Evolutionary conservation across 2,888 invertebrate species (phyloP), one percentile per base, ranked within the genome.

Genomic region (Stenchaetothrips biformis): DNA sequence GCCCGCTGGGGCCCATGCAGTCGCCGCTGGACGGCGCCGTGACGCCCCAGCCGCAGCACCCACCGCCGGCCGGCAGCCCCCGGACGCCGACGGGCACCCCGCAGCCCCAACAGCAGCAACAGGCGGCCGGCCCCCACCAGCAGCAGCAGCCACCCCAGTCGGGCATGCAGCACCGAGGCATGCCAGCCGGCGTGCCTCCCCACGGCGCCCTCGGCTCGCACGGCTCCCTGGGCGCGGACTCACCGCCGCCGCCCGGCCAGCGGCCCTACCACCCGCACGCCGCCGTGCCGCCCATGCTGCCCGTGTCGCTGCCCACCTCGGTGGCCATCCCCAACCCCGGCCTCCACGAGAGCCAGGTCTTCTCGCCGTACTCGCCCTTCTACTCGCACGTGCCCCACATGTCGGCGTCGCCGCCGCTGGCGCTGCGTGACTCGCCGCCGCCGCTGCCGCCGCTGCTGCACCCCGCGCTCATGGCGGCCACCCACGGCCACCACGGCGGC

Each of bases 271-370:
- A 85, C 91, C 92, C 84, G 2, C 67, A 74, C 67, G 67, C 25
- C 67, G 11, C 93, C 94, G 80, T 91, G 84, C 94, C 94, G 80
- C 94, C 95, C 81, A 94, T 96, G 89, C 91, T 96, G 89, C 94
- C 94, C 84, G 93, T 93, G 83, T 94, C 95, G 85, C 90, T 97
- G 87, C 97, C 97, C 84, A 98, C 97, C 82, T 95, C 96, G 82
- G 97, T 98, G 86, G 97, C 98, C 87, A 97, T 98, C 87, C 95
- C 97, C 82, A 98, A 98, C 88, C 98, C 98, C 81, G 95, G 96
- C 86, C 91, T 98, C 84, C 96, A 97, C 89, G 95, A 96, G 90
- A 95, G 95, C 87, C 95, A 96, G 89, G 95, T 96, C 86, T 96
- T 95, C 88, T 95, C 95, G 84, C 95, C 95, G 84, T 95, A 95